A percentile compares a stretch with the other conserved stretches of the same genome.
Evolutionary conservation across 2,113 vertebrate genomes (phyloP).

Genomic region (Sakesphorus luctuosus): DNA sequence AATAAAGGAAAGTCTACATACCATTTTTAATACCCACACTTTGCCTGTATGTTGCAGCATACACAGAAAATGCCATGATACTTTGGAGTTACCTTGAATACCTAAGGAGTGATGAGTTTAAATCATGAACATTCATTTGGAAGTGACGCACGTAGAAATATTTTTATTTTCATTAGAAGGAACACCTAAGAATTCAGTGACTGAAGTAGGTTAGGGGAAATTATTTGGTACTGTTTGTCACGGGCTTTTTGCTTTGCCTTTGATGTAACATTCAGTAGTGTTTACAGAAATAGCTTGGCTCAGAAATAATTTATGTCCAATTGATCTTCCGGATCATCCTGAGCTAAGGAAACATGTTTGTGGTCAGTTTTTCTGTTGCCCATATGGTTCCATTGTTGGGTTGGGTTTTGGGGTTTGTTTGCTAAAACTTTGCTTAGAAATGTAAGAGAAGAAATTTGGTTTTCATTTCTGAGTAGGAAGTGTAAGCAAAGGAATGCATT

Average conservation of each 20-base stretch:
- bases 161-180: constrained; percentile 19
- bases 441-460: background rate
- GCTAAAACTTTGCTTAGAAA: background rate
- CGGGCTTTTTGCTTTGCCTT: constrained; percentile 29
- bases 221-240: constrained; percentile 1
- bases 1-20: background rate
- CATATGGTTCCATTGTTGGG: background rate
- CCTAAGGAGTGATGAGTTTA: background rate
- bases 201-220: constrained; percentile 31
- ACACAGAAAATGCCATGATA: background rate
- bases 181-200: constrained; percentile 22
- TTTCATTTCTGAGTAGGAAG: background rate
- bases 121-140: background rate
- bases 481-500: background rate
- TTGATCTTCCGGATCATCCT: constrained; percentile 25
- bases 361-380: background rate
- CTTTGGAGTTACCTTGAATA: background rate
- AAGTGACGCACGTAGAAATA: constrained; percentile 1
- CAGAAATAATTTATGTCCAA: constrained; percentile 45
- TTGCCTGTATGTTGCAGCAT: background rate
- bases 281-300: constrained; percentile 48
- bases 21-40: background rate
- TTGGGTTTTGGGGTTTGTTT: background rate
- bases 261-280: constrained; percentile 47
- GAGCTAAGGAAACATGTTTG: background rate